These are phyloP conservation scores for Nerophis lumbriciformis DNA, from an alignment of 2,113 vertebrate species.

Conservation along the genomic window DNA sequence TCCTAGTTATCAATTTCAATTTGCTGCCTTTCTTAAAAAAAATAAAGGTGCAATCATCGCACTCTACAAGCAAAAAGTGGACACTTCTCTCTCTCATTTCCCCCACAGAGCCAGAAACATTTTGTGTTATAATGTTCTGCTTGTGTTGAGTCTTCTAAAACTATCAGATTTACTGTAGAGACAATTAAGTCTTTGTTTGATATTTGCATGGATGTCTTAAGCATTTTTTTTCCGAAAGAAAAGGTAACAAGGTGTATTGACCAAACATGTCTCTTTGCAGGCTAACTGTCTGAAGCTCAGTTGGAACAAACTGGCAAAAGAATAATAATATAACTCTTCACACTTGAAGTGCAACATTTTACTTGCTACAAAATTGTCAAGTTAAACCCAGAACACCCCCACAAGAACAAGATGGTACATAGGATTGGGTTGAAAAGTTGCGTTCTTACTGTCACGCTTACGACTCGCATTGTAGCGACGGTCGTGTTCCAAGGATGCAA, in stretches of 20 bases:
- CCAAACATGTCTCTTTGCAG: conserved; percentile 13
- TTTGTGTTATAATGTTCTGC: conserved; percentile 3
- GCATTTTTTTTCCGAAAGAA: neutral
- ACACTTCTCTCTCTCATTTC: conserved; percentile 12
- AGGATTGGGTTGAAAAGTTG: no score
- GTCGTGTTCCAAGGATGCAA: no score
- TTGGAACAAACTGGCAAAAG: conserved; percentile 25
- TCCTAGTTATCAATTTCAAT: conserved; percentile 40
- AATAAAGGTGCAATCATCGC: conserved; percentile 28
- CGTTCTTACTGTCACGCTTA: no score
- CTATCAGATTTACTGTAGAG: no score
- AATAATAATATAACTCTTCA: conserved; percentile 20
- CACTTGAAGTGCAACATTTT: no score
- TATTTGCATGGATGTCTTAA: neutral
- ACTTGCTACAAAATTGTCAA: neutral
- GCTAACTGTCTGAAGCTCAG: conserved; percentile 32
- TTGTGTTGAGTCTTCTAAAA: neutral
- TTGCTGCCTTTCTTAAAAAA: conserved; percentile 36
- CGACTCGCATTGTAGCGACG: no score
- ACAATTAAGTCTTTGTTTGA: neutral
- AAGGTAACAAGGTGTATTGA: conserved; percentile 29
- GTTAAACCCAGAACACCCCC: no score
- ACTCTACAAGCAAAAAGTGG: conserved; percentile 17
- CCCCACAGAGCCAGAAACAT: neutral
- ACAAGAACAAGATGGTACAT: no score